Evolutionary conservation across 2,888 invertebrate genomes (phyloP).

Genomic region (Eilema griseolum): DNA sequence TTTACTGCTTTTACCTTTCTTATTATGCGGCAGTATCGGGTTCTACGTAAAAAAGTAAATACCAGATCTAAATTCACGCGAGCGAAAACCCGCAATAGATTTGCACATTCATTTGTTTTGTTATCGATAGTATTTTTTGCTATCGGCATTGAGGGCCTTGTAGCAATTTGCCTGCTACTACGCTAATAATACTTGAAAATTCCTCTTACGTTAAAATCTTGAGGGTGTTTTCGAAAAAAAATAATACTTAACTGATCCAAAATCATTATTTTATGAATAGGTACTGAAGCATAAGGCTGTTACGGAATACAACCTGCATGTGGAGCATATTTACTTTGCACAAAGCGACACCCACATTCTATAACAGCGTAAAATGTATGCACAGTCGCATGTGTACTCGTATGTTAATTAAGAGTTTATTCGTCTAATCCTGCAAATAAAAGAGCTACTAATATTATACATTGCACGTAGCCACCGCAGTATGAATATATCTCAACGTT

Average conservation of each 20-base stretch:
- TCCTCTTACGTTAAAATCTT: not conserved
- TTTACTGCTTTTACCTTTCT: too few species aligned
- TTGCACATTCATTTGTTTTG: too few species aligned
- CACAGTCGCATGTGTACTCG: not conserved
- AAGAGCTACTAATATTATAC: conserved; percentile 29
- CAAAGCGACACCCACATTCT: conserved; percentile 24
- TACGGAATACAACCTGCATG: not conserved
- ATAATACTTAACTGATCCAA: too few species aligned
- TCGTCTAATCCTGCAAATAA: conserved; percentile 36
- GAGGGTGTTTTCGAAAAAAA: not conserved
- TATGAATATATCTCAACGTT: conserved; percentile 54
- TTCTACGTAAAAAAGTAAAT: too few species aligned
- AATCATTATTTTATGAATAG: too few species aligned
- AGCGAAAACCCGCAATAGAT: too few species aligned
- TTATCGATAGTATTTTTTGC: too few species aligned
- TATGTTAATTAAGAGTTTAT: conserved; percentile 39
- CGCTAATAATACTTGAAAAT: not conserved
- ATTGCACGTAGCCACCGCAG: conserved; percentile 20
- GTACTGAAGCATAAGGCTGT: not conserved
- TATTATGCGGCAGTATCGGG: too few species aligned
- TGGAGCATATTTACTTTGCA: conserved; percentile 11
- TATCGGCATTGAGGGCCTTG: too few species aligned
- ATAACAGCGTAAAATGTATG: conserved; percentile 24
- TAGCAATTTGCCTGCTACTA: not conserved
- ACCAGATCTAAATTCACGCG: too few species aligned